Base-by-base conservation (phyloP, 2,113 vertebrate genomes). In the Arenaria interpres region DNA sequence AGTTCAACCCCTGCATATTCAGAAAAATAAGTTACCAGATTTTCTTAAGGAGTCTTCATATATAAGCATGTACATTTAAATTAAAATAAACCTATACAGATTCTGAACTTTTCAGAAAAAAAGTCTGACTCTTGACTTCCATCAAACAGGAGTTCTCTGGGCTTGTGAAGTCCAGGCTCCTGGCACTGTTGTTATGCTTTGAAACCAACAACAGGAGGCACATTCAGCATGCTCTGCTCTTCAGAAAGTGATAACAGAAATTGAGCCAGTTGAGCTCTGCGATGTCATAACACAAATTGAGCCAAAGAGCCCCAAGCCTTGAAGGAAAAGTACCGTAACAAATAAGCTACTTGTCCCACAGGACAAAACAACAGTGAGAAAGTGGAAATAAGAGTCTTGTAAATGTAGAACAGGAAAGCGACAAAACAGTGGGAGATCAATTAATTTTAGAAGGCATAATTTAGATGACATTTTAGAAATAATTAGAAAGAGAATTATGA, bases 401-500 rank as follows among this genome's bases (percentile, higher is more conserved):
- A 85, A 88, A 77, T 50, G 50, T 71, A 85, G 45, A 74, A 59
- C 0, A 2, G 30, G 8, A 83, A 79, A 86, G 37, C 0, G 0
- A n/a, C 30, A 23, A 88, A 92, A 51, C 51, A 75, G 75, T 84
- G 32, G 57, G 87, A 93, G 24, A 46, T 7, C 23, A 74, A 92
- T 86, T 93, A 94, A 71, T 84, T 95, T 88, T 51, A 77, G 54
- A 67, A 71, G 48, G 51, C 13, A 48, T 48, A 48, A 48, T 48
- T 21, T 48, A 48, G 46, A 80, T 67, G 72, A 80, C 68, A 92
- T 93, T 95, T 96, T 81, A 91, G 67, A 83, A 85, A 63, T 83
- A 88, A 93, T 91, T 94, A 89, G 75, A 41, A 91, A 53, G 19
- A 79, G 91, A 91, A 91, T 69, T 79, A 46, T 63, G 24, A 80